Percentiles rank a stretch among this genome's conserved stretches.
Evolutionary conservation across 2,888 invertebrate species (phyloP).

Genomic region (Yponomeuta cagnagella): DNA sequence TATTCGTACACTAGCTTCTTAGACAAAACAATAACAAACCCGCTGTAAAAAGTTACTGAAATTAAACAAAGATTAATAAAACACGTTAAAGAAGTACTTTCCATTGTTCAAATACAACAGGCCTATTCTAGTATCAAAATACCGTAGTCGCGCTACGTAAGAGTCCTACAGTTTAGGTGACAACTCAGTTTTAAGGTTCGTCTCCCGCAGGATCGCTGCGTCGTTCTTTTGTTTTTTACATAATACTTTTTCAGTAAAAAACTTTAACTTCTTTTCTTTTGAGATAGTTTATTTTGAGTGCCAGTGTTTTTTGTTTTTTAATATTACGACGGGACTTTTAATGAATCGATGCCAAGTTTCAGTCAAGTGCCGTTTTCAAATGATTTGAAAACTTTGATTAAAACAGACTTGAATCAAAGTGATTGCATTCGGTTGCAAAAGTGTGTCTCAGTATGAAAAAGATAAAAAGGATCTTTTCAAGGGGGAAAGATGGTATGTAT

Average conservation of each 20-base stretch:
- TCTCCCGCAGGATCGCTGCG: not conserved
- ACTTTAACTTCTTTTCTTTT: not conserved
- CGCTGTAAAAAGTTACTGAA: no score
- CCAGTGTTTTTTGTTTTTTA: no score
- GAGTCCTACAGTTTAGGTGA: not conserved
- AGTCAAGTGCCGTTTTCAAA: not conserved
- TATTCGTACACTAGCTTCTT: no score
- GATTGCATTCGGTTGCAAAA: not conserved
- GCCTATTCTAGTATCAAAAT: not conserved
- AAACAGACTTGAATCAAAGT: not conserved
- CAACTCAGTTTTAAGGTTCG: not conserved
- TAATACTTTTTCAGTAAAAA: not conserved
- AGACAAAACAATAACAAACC: no score
- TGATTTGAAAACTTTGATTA: not conserved
- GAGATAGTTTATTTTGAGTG: not conserved
- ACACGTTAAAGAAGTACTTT: no score
- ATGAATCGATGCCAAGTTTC: not conserved
- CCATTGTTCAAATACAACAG: no score
- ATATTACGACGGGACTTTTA: not conserved
- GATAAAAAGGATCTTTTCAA: slow-evolving; percentile 57
- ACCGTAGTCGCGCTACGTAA: not conserved
- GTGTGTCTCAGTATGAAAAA: slow-evolving; percentile 47
- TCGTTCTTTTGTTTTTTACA: not conserved
- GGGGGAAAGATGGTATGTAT: slow-evolving; percentile 35
- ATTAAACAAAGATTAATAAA: no score